phyloP scores from a whole-genome alignment of 2,888 invertebrate genomes.

The Spodoptera littoralis region DNA sequence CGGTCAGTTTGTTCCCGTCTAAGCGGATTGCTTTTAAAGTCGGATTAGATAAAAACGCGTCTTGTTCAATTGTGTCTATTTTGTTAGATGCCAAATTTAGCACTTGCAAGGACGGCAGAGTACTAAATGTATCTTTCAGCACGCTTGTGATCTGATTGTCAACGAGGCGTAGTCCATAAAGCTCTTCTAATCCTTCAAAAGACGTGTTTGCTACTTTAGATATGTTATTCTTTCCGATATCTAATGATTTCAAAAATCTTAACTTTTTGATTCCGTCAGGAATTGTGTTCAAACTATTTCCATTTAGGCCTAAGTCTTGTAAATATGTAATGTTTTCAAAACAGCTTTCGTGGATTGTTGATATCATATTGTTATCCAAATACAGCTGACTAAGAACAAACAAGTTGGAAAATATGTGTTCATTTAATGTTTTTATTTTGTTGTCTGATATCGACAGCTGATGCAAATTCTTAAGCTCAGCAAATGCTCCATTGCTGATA shows the following conservation, averaged over 20 bases:
- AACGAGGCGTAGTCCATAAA: constrained; percentile 93
- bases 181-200: constrained; percentile 92
- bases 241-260: constrained; percentile 92
- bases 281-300: constrained; percentile 90
- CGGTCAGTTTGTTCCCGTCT: constrained; percentile 93
- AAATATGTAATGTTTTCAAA: constrained; percentile 94
- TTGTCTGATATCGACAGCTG: constrained; percentile 93
- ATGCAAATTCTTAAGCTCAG: constrained; percentile 92
- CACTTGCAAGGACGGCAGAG: constrained; percentile 92
- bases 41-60: constrained; percentile 92
- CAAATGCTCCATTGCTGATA: constrained; percentile 92
- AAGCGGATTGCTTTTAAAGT: constrained; percentile 92
- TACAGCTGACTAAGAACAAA: constrained; percentile 92
- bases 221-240: constrained; percentile 94
- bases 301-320: constrained; percentile 93
- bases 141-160: constrained; percentile 93
- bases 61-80: constrained; percentile 92
- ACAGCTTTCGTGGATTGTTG: constrained; percentile 90
- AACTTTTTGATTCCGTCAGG: constrained; percentile 91
- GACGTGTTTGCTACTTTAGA: constrained; percentile 91
- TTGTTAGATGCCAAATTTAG: constrained; percentile 94
- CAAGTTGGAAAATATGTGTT: constrained; percentile 92
- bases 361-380: constrained; percentile 92
- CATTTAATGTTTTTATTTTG: constrained; percentile 90
- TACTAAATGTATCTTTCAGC: constrained; percentile 92